Evolutionary conservation across 1,140 invertebrate genomes (phyloP).

Genomic region (Saccostrea glomerata): DNA sequence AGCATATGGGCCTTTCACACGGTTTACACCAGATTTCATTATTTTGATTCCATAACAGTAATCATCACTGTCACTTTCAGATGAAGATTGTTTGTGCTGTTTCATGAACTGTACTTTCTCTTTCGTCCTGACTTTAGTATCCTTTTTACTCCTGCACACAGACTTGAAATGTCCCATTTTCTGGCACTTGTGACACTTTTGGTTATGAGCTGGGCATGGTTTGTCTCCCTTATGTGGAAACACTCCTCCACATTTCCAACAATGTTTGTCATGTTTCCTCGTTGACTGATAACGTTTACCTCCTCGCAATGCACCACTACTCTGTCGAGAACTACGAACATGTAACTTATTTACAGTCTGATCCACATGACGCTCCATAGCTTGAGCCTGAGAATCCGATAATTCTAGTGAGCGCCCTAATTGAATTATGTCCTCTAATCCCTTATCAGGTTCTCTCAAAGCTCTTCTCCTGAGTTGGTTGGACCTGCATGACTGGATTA

Average conservation of each 20-base stretch:
- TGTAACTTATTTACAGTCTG: not conserved
- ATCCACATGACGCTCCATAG: constrained; percentile 35
- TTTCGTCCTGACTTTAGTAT: not conserved
- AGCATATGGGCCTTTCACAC: constrained; percentile 9
- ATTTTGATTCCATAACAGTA: constrained; percentile 41
- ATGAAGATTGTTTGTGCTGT: no score
- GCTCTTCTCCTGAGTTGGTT: constrained; percentile 43
- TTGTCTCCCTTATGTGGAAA: constrained; percentile 13
- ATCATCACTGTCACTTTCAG: constrained; percentile 1
- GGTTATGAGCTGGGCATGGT: constrained; percentile 18
- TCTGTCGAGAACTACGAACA: not conserved
- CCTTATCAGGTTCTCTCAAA: constrained; percentile 49
- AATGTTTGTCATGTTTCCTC: not conserved
- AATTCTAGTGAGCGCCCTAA: constrained; percentile 49
- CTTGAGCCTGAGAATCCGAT: constrained; percentile 36
- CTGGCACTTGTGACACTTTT: constrained; percentile 17
- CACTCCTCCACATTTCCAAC: constrained; percentile 36
- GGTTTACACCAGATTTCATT: constrained; percentile 1
- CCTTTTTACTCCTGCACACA: not conserved
- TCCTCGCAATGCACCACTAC: not conserved
- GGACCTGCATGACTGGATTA: constrained; percentile 49
- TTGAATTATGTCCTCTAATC: constrained; percentile 45
- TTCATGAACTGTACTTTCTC: not conserved
- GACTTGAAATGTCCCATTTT: not conserved
- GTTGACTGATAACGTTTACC: not conserved